Conservation (phyloP, 2,797 vertebrate genomes). For the Chromobotia macracanthus region DNA sequence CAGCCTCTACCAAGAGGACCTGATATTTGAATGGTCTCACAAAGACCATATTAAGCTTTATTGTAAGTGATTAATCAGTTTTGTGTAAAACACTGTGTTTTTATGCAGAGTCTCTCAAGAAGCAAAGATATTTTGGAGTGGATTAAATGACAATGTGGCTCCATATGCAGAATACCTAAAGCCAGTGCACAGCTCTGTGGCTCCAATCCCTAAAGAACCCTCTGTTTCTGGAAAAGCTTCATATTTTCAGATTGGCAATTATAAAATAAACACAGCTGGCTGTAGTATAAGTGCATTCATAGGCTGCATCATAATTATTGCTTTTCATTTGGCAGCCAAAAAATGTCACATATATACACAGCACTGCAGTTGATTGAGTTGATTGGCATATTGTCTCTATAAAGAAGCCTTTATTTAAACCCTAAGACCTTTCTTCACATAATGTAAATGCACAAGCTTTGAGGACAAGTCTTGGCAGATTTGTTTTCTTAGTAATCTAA, state of each 20-base stretch:
- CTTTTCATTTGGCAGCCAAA: slow-evolving; percentile 69
- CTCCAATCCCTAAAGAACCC: slow-evolving; percentile 38
- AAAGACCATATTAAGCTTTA: not conserved
- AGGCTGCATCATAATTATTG: slow-evolving; percentile 75
- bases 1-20: not conserved
- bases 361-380: slow-evolving; percentile 65
- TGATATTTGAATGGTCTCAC: not conserved
- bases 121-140: not conserved
- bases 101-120: not conserved
- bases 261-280: slow-evolving; percentile 76
- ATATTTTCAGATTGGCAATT: slow-evolving; percentile 58
- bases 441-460: slow-evolving; percentile 50
- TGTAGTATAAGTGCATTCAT: slow-evolving; percentile 71
- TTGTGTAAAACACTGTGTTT: not conserved
- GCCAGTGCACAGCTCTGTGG: slow-evolving; percentile 7
- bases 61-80: not conserved
- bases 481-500: not conserved
- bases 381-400: slow-evolving; percentile 49
- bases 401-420: slow-evolving; percentile 53
- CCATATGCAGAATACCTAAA: slow-evolving; percentile 11
- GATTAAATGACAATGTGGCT: slow-evolving; percentile 13
- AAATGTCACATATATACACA: slow-evolving; percentile 74
- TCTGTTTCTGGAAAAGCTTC: slow-evolving; percentile 47
- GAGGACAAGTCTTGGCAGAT: slow-evolving; percentile 47
- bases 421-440: slow-evolving; percentile 44